These are phyloP conservation scores for Trididemnum clinides DNA, from an alignment of 23 tunicate genomes.

Conservation along the genomic window DNA sequence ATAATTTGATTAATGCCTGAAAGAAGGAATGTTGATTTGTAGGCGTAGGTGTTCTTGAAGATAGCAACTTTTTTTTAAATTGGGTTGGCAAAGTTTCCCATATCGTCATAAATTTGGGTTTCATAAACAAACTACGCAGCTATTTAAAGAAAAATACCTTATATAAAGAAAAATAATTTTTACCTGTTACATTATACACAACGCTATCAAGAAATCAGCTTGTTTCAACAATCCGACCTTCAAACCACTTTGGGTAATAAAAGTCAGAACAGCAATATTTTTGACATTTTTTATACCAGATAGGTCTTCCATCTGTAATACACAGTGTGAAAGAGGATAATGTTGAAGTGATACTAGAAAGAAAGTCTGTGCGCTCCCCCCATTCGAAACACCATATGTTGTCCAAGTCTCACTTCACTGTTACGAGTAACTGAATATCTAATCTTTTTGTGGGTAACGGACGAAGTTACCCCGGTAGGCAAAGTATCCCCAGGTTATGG, in stretches of 20 bases:
- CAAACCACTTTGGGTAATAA: neutral
- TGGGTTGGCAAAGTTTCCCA: conserved; percentile 25
- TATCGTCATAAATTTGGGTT: neutral
- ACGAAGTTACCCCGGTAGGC: conserved; percentile 4
- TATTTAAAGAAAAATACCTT: neutral
- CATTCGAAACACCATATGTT: neutral
- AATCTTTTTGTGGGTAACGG: neutral
- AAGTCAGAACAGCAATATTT: neutral
- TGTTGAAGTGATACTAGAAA: neutral
- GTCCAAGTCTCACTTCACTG: neutral
- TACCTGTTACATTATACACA: neutral
- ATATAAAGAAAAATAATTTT: neutral
- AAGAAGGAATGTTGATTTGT: neutral
- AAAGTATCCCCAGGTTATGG: conserved; percentile 35
- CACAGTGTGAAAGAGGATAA: no score
- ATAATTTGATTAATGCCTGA: no score
- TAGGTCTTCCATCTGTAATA: no score
- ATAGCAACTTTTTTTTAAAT: neutral
- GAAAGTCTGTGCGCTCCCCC: neutral
- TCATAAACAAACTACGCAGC: neutral
- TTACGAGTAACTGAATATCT: neutral
- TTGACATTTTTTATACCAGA: neutral
- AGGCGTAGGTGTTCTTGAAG: neutral
- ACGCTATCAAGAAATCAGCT: neutral
- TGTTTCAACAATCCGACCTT: neutral